These are phyloP conservation scores for Latrodectus geometricus DNA, from an alignment of 1,140 invertebrate genomes.

Conservation along the genomic window DNA sequence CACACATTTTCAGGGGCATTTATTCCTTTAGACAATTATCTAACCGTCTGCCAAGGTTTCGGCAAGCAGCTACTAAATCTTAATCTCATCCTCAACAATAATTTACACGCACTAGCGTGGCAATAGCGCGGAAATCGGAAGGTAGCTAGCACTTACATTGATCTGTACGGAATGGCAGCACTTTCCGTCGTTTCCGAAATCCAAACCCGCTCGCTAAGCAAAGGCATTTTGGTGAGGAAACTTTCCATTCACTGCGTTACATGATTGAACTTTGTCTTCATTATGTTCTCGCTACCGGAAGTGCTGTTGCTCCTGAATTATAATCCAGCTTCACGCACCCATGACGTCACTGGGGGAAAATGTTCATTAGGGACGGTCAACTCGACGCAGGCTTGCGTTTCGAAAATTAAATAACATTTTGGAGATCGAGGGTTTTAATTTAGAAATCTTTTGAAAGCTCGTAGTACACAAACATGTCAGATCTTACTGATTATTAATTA, in stretches of 20 bases:
- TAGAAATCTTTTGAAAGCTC: not conserved
- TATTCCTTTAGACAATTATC: constrained; percentile 2
- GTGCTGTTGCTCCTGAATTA: constrained; percentile 9
- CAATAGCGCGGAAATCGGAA: no score
- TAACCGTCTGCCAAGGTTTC: not conserved
- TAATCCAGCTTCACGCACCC: not conserved
- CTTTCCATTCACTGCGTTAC: not conserved
- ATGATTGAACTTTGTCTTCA: constrained; percentile 22
- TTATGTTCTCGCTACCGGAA: constrained; percentile 8
- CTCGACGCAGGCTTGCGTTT: not conserved
- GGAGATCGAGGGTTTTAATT: not conserved
- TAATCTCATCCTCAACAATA: not conserved
- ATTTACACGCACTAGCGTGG: not conserved
- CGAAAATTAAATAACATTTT: constrained; percentile 22
- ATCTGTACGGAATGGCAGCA: no score
- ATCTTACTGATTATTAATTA: no score
- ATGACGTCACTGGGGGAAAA: constrained; percentile 14
- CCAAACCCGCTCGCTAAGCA: not conserved
- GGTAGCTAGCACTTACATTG: no score
- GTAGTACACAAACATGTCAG: no score
- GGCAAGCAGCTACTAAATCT: constrained; percentile 8
- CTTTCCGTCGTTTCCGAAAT: not conserved
- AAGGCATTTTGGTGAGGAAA: not conserved
- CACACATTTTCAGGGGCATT: not conserved
- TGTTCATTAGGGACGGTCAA: constrained; percentile 13